Conservation (phyloP, 1,140 invertebrate species). For the Euborellia annulipes region DNA sequence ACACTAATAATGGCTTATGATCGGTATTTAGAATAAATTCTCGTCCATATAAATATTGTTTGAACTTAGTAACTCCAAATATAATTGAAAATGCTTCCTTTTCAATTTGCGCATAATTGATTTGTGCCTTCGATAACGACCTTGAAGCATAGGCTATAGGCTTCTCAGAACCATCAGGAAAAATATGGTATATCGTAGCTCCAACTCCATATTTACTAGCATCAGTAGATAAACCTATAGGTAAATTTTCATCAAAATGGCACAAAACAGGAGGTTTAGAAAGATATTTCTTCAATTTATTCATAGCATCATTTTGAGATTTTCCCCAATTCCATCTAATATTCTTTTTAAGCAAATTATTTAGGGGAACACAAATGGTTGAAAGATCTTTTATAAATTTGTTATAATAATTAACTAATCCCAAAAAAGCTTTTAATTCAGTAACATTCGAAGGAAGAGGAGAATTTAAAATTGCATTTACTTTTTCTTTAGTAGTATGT, state of each 20-base stretch:
- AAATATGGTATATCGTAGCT: slow-evolving; percentile 14
- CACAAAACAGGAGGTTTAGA: slow-evolving; percentile 16
- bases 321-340: slow-evolving; percentile 14
- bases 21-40: slow-evolving; percentile 32
- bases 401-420: slow-evolving; percentile 26
- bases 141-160: slow-evolving; percentile 30
- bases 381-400: slow-evolving; percentile 21
- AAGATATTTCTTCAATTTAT: slow-evolving; percentile 17
- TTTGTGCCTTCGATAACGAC: slow-evolving; percentile 25
- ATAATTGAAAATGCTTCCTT: slow-evolving; percentile 35
- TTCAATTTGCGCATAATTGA: slow-evolving; percentile 33
- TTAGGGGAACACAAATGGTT: slow-evolving; percentile 16
- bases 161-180: slow-evolving; percentile 19
- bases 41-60: slow-evolving; percentile 32
- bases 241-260: slow-evolving; percentile 27
- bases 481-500: slow-evolving; percentile 18
- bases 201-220: slow-evolving; percentile 19
- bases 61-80: slow-evolving; percentile 34
- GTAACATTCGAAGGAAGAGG: slow-evolving; percentile 19
- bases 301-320: slow-evolving; percentile 16
- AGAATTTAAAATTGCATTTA: slow-evolving; percentile 23
- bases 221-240: slow-evolving; percentile 31
- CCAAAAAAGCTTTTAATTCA: slow-evolving; percentile 22
- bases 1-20: slow-evolving; percentile 29
- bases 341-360: slow-evolving; percentile 18